These are phyloP conservation scores for Orchesellides sinensis DNA, from an alignment of 2,888 invertebrate species.

Conservation along the genomic window DNA sequence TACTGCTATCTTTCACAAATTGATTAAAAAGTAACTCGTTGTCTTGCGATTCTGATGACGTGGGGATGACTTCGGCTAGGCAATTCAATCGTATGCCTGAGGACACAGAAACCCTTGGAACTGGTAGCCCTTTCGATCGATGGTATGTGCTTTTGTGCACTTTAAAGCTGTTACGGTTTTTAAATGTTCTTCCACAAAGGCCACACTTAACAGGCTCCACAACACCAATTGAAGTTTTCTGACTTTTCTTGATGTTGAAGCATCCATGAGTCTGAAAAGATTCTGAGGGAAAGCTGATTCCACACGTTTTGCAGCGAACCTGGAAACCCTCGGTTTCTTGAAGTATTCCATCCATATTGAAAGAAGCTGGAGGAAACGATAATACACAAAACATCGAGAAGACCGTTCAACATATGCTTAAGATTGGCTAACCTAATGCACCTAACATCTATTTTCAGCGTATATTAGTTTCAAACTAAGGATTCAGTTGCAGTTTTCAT, in stretches of 20 bases:
- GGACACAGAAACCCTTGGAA: too few species aligned
- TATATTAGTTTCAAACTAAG: too few species aligned
- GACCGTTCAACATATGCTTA: too few species aligned
- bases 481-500: too few species aligned
- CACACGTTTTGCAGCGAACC: slow-evolving; percentile 25
- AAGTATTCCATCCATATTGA: too few species aligned
- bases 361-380: not conserved
- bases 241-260: not conserved
- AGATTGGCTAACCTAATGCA: too few species aligned
- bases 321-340: not conserved
- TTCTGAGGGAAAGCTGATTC: not conserved
- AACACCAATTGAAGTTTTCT: not conserved
- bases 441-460: too few species aligned
- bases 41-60: too few species aligned
- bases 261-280: slow-evolving; percentile 18
- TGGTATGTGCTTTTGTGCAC: slow-evolving; percentile 70
- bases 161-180: slow-evolving; percentile 69
- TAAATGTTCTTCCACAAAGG: slow-evolving; percentile 55
- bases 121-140: slow-evolving; percentile 12
- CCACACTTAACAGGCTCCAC: slow-evolving; percentile 55
- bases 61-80: not conserved
- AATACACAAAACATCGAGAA: not conserved
- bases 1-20: too few species aligned
- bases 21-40: too few species aligned
- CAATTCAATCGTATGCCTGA: slow-evolving; percentile 19